Percentiles rank a stretch among this genome's conserved stretches.
Evolutionary conservation across 2,888 invertebrate genomes (phyloP).

Genomic region (Antitype chi): DNA sequence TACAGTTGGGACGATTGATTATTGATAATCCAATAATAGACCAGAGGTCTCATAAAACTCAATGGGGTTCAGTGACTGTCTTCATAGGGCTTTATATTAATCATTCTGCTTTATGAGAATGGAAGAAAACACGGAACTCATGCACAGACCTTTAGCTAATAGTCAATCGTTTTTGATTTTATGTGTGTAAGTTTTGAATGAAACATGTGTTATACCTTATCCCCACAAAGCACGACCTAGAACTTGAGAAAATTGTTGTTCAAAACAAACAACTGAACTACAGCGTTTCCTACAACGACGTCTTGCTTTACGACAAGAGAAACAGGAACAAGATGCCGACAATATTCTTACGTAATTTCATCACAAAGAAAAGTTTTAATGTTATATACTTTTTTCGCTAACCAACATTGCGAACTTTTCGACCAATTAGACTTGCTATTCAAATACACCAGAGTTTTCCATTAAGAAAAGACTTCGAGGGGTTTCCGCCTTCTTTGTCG

Average conservation of each 20-base stretch:
- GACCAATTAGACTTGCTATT: constrained; percentile 74
- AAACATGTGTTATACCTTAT: neutral
- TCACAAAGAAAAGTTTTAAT: constrained; percentile 68
- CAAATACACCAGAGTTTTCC: constrained; percentile 73
- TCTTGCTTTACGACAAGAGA: constrained; percentile 48
- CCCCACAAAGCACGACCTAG: neutral
- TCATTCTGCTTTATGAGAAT: constrained; percentile 10
- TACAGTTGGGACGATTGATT: constrained; percentile 17
- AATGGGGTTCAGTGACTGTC: constrained; percentile 5
- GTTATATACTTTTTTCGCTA: constrained; percentile 64
- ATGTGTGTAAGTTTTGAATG: neutral
- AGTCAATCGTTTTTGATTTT: neutral
- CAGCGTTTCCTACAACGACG: constrained; percentile 22
- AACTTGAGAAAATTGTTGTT: constrained; percentile 2
- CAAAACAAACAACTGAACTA: constrained; percentile 8
- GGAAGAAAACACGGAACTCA: neutral
- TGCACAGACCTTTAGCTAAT: neutral
- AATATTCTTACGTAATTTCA: constrained; percentile 64
- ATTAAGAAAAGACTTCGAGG: constrained; percentile 66
- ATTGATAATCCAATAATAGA: constrained; percentile 25
- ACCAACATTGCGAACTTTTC: constrained; percentile 65
- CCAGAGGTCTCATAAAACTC: constrained; percentile 23
- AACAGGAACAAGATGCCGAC: constrained; percentile 42
- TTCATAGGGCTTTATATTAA: constrained; percentile 11
- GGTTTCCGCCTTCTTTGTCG: constrained; percentile 63